A percentile compares a stretch with the other conserved stretches of the same genome.
Evolutionary conservation across 2,888 invertebrate genomes (phyloP).

Genomic region (Arctia plantaginis): DNA sequence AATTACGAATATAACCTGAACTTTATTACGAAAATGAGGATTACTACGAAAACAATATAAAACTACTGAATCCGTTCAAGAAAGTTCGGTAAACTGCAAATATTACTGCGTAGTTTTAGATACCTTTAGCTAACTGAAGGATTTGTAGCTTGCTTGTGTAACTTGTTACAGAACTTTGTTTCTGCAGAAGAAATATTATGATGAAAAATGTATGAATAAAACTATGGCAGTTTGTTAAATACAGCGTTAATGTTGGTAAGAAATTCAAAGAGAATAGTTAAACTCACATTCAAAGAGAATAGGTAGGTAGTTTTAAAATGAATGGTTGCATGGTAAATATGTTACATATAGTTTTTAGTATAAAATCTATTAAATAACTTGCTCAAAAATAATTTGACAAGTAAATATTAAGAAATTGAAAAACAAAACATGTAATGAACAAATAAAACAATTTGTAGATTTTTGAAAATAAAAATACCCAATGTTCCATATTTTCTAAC

Average conservation of each 20-base stretch:
- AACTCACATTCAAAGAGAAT: neutral
- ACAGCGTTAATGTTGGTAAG: neutral
- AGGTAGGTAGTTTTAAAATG: no score
- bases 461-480: no score
- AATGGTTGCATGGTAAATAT: no score
- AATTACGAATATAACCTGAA: neutral
- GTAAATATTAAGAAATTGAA: no score
- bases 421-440: no score
- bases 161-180: conserved; percentile 20
- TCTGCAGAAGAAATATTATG: neutral
- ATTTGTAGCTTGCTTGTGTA: conserved; percentile 32
- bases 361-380: no score
- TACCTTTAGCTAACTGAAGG: conserved; percentile 23
- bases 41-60: conserved; percentile 1
- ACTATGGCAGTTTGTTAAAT: neutral
- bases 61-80: neutral
- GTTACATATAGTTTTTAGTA: no score
- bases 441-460: no score
- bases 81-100: conserved; percentile 28
- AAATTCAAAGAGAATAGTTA: neutral
- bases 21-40: neutral
- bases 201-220: neutral
- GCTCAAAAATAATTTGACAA: no score
- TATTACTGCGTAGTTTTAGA: conserved; percentile 22
- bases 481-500: no score